A percentile compares a stretch with the other conserved stretches of the same genome.
Conservation (phyloP, 2,888 invertebrate genomes). For the Cryptocephalus primarius region DNA sequence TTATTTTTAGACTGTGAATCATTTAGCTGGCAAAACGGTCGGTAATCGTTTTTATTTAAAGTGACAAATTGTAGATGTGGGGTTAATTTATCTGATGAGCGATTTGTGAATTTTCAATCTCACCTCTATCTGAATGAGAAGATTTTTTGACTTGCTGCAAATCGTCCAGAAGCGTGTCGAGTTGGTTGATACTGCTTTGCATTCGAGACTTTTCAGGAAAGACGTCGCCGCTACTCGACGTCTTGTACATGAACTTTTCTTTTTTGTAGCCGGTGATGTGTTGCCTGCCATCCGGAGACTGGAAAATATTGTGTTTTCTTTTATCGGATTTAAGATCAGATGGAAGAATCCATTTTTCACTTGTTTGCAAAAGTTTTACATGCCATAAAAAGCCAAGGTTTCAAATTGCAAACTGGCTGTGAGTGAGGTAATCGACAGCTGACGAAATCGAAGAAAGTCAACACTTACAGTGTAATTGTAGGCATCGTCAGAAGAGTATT, state of each 20-base stretch:
- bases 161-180: constrained; percentile 65
- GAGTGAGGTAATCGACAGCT: not conserved
- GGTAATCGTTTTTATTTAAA: too few relatives aligned
- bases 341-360: too few relatives aligned
- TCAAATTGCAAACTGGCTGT: not conserved
- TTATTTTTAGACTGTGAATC: constrained; percentile 1
- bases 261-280: constrained; percentile 32
- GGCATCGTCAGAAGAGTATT: constrained; percentile 34
- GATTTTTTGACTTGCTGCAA: constrained; percentile 44
- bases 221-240: constrained; percentile 19
- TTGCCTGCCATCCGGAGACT: constrained; percentile 35
- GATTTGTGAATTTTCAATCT: not conserved
- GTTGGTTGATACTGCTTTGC: constrained; percentile 58
- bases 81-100: too few relatives aligned
- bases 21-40: not conserved
- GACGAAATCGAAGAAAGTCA: not conserved
- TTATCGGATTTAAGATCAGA: too few relatives aligned
- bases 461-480: constrained; percentile 31
- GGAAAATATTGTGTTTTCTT: constrained; percentile 9
- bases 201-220: constrained; percentile 30
- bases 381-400: too few relatives aligned
- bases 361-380: too few relatives aligned
- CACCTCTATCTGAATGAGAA: constrained; percentile 24
- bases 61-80: too few relatives aligned
- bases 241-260: constrained; percentile 32